phyloP scores from a whole-genome alignment of 2,797 vertebrate genomes.

The Pseudochirops cupreus region DNA sequence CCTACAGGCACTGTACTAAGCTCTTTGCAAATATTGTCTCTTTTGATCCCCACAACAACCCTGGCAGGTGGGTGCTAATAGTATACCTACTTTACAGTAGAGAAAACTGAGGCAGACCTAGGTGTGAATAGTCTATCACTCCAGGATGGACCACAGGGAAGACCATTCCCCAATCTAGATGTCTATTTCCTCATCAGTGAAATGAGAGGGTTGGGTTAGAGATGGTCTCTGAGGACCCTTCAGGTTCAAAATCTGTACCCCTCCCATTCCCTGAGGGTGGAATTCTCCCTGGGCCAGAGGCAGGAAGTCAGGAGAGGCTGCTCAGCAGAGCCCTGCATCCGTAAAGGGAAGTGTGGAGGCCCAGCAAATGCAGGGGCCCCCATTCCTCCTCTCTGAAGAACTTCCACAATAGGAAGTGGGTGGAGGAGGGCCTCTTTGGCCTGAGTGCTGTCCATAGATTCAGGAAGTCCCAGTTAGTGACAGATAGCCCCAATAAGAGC shows the following conservation, averaged over 20 bases:
- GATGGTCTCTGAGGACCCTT: no score
- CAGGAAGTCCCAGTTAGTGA: not conserved
- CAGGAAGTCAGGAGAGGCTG: not conserved
- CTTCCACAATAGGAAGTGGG: not conserved
- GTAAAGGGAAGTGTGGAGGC: not conserved
- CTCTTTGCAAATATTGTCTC: not conserved
- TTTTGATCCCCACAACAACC: not conserved
- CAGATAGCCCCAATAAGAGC: not conserved
- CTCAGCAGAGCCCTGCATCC: not conserved
- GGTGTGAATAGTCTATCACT: not conserved
- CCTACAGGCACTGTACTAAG: not conserved
- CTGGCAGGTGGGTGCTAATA: not conserved
- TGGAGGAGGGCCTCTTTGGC: not conserved
- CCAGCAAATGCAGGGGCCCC: not conserved
- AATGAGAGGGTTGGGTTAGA: not conserved
- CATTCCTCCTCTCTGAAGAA: not conserved
- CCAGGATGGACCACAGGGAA: no score
- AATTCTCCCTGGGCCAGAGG: not conserved
- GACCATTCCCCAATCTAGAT: no score
- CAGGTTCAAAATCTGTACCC: not conserved
- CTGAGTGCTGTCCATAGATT: not conserved
- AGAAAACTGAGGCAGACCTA: not conserved
- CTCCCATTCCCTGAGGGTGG: not conserved
- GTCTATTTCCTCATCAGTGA: not conserved
- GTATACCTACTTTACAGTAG: not conserved